Percentiles rank a stretch among this genome's conserved stretches.
phyloP scores from a whole-genome alignment of 2,888 invertebrate genomes.

The Homarus gammarus region DNA sequence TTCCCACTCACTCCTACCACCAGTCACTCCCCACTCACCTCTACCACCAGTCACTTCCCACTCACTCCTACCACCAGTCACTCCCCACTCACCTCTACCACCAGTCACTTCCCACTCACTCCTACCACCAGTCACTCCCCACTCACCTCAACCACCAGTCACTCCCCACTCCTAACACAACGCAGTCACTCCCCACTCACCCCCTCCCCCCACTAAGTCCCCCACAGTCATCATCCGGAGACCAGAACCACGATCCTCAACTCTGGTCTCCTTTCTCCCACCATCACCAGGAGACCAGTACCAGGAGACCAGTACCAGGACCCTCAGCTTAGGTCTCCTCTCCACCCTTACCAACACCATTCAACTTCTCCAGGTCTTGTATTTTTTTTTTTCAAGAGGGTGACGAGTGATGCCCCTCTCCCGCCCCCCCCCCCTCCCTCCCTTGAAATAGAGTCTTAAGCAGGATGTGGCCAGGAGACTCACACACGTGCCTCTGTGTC shows the following conservation, averaged over 20 bases:
- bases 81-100: background rate
- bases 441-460: background rate
- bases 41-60: too few relatives aligned
- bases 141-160: background rate
- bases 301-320: background rate
- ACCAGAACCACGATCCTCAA: background rate
- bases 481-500: background rate
- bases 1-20: too few relatives aligned
- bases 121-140: background rate
- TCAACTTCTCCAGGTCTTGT: background rate
- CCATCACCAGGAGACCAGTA: too few relatives aligned
- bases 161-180: background rate
- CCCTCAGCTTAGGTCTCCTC: background rate
- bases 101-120: background rate
- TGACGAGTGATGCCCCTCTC: background rate
- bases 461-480: conserved; percentile 1
- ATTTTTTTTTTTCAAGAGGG: conserved; percentile 6
- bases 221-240: background rate
- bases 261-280: background rate
- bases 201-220: background rate
- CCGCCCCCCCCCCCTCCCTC: background rate
- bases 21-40: too few relatives aligned
- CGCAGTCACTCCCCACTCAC: background rate
- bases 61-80: too few relatives aligned
- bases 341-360: background rate